Percentiles rank a stretch among this genome's conserved stretches.
Evolutionary conservation across 1,140 invertebrate genomes (phyloP).

Genomic region (Pemphigus obesinymphae): DNA sequence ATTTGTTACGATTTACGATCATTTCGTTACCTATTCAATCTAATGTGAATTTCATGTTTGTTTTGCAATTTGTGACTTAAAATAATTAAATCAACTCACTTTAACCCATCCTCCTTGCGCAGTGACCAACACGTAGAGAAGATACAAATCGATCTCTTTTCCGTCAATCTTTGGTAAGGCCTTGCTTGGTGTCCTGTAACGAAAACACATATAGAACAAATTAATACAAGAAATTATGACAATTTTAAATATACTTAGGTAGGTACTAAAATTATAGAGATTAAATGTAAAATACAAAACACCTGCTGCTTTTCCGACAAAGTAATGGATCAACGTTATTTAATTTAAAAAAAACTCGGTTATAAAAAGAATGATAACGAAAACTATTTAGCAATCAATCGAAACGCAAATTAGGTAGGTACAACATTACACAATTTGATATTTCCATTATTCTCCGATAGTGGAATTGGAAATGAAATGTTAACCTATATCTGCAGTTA

Average conservation of each 20-base stretch:
- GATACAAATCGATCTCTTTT: constrained; percentile 82
- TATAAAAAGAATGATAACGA: neutral
- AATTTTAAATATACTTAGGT: too few relatives aligned
- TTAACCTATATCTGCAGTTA: too few relatives aligned
- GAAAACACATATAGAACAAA: constrained; percentile 21
- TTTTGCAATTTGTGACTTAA: too few relatives aligned
- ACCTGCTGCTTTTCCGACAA: neutral
- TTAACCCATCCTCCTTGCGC: constrained; percentile 86
- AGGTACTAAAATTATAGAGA: too few relatives aligned
- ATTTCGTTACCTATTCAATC: too few relatives aligned
- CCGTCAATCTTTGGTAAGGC: constrained; percentile 77
- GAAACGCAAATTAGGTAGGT: neutral
- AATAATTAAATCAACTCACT: constrained; percentile 59
- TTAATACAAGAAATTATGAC: too few relatives aligned
- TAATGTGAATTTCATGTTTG: too few relatives aligned
- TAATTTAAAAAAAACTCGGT: neutral
- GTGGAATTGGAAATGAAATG: neutral
- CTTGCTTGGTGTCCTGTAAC: constrained; percentile 69
- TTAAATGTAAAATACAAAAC: neutral
- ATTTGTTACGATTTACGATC: too few relatives aligned
- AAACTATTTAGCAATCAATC: neutral
- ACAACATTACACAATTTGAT: neutral
- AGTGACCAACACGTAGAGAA: constrained; percentile 84
- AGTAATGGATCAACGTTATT: neutral
- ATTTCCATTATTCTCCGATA: neutral